phyloP scores from a whole-genome alignment of 2,797 vertebrate genomes.

The Clarias platycephalus region DNA sequence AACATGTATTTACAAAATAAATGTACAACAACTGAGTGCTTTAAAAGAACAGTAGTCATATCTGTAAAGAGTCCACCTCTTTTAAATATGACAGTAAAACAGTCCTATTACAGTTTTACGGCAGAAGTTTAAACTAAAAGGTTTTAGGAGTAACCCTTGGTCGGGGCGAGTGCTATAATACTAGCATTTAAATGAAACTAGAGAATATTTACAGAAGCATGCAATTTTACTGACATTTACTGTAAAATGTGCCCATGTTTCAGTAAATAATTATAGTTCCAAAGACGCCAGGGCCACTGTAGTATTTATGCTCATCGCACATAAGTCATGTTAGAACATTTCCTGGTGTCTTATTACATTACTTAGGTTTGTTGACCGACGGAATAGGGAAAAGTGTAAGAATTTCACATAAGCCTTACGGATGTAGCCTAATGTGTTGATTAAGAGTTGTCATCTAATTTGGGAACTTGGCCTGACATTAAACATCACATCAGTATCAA shows the following conservation, averaged over 20 bases:
- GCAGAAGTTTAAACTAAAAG: background rate
- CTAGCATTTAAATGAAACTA: background rate
- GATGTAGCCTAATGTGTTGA: background rate
- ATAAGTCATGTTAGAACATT: background rate
- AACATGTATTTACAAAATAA: slow-evolving; percentile 33
- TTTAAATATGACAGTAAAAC: background rate
- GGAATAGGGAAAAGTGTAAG: background rate
- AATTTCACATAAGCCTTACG: background rate
- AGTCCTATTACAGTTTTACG: background rate
- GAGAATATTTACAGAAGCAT: slow-evolving; percentile 20
- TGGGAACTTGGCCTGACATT: background rate
- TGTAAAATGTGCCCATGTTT: background rate
- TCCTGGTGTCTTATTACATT: background rate
- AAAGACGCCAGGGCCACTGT: background rate
- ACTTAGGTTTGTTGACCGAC: background rate
- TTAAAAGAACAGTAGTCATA: background rate
- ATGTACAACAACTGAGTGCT: slow-evolving; percentile 10
- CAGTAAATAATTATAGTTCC: background rate
- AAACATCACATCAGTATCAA: slow-evolving; percentile 16
- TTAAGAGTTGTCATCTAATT: slow-evolving; percentile 13
- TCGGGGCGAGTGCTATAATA: background rate
- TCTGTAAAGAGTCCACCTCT: background rate
- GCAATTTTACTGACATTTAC: background rate
- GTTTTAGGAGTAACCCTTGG: background rate
- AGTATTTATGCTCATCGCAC: background rate